Evolutionary conservation across 2,113 vertebrate species (phyloP).

Genomic region (Oryzias javanicus): DNA sequence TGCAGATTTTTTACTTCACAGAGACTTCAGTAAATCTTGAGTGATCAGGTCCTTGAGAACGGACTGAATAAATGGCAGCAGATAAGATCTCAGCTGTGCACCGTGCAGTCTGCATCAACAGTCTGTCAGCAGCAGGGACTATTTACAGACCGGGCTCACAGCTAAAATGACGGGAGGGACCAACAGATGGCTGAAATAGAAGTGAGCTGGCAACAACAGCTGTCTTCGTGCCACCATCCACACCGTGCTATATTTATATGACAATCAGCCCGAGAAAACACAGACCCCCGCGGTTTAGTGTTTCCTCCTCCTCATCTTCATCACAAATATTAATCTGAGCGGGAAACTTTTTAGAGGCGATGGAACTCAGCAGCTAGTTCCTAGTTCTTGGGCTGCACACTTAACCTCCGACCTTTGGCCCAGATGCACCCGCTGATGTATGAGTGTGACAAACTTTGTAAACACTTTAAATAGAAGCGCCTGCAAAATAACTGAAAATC

Average conservation of each 20-base stretch:
- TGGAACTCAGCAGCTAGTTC: no score
- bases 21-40: slow-evolving; percentile 16
- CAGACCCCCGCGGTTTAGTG: slow-evolving; percentile 19
- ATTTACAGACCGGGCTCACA: slow-evolving; percentile 58
- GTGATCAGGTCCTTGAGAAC: slow-evolving; percentile 34
- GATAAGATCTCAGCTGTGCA: slow-evolving; percentile 44
- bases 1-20: background rate
- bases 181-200: slow-evolving; percentile 54
- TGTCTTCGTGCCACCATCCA: slow-evolving; percentile 61
- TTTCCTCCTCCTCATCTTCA: slow-evolving; percentile 14
- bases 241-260: slow-evolving; percentile 57
- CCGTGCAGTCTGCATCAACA: slow-evolving; percentile 32
- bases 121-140: slow-evolving; percentile 48
- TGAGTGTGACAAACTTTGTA: no score
- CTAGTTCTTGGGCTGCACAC: no score
- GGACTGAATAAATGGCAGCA: slow-evolving; percentile 38
- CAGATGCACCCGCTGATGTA: no score
- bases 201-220: slow-evolving; percentile 64
- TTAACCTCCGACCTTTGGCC: no score
- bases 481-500: no score
- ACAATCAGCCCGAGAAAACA: slow-evolving; percentile 61
- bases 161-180: slow-evolving; percentile 50
- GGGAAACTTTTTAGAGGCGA: no score
- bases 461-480: no score
- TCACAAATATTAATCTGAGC: slow-evolving; percentile 2